A percentile compares a stretch with the other conserved stretches of the same genome.
Conservation (phyloP, 2,888 invertebrate species). For the Glyphotaelius pellucidus region DNA sequence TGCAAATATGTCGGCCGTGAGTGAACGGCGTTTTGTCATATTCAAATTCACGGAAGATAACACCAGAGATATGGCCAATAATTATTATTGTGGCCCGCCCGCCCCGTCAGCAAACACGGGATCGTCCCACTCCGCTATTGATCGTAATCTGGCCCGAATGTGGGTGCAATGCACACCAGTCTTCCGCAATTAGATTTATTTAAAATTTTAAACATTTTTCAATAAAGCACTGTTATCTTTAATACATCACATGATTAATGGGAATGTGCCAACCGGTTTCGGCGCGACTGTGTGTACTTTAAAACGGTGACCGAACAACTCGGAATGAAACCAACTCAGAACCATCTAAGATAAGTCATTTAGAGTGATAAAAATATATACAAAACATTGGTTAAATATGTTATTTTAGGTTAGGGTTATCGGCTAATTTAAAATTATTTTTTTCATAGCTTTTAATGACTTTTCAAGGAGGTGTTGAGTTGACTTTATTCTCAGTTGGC, state of each 20-base stretch:
- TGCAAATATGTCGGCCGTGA: slow-evolving; percentile 47
- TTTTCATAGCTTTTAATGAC: too few relatives aligned
- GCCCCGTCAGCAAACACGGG: slow-evolving; percentile 9
- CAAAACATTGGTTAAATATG: too few relatives aligned
- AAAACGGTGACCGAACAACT: too few relatives aligned
- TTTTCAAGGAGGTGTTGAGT: too few relatives aligned
- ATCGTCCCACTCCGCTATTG: not conserved
- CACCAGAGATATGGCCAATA: slow-evolving; percentile 48
- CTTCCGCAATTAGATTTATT: not conserved
- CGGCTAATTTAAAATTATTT: too few relatives aligned
- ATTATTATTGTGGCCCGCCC: slow-evolving; percentile 14
- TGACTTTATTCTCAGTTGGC: too few relatives aligned
- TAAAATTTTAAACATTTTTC: not conserved
- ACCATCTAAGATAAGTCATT: too few relatives aligned
- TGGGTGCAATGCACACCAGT: not conserved
- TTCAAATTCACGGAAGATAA: slow-evolving; percentile 54
- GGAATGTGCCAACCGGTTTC: too few relatives aligned
- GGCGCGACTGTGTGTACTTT: too few relatives aligned
- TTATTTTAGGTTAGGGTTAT: too few relatives aligned
- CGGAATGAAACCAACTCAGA: too few relatives aligned
- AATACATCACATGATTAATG: not conserved
- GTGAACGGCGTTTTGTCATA: slow-evolving; percentile 54
- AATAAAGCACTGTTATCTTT: not conserved
- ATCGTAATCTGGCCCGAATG: not conserved
- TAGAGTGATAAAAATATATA: too few relatives aligned